Evolutionary conservation across 1,140 invertebrate genomes (phyloP), one percentile per base, ranked within the genome.

Genomic region (Drosophila mauritiana): DNA sequence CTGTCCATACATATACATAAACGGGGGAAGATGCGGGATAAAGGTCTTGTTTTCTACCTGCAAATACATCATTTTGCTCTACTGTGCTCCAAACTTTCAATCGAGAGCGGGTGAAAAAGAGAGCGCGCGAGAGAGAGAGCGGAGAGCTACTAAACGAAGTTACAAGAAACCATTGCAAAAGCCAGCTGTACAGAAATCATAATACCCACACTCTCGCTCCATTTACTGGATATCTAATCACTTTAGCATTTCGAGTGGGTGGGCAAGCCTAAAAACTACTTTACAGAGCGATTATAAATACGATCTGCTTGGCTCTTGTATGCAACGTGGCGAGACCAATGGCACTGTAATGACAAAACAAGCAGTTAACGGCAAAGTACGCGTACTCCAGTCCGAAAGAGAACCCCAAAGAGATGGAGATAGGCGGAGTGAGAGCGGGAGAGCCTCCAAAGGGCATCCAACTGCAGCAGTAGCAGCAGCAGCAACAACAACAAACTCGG

Each of bases 251-350:
- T 52, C 37, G 31, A 43, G 53, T 75, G 52, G 37, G 48, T 15
- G 53, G 20, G 42, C 57, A 54, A 76, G 40, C 42, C 54, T 59
- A 54, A 36, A 51, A 42, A 17, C n/a, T 15, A 17, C 34, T 15
- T 40, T 31, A 13, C 67, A 27, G 62, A 64, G n/a, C 68, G 67
- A 80, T 76, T 84, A 88, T 73, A 68, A 74, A 74, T 80, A 80
- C 62, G 85, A 89, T 84, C 84, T 81, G 77, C 17, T 39, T 43
- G 22, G 39, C 22, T 68, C 70, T 70, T 20, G 49, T 48, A 57
- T 70, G 84, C 84, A 80, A 89, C 84, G 84, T 89, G 84, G 81
- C 84, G 69, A 83, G 53, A 59, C 65, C 65, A 76, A 78, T 64
- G 83, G 75, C 49, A 86, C 65, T 65, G 75, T 57, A 84, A 84